Evolutionary conservation across 30 jellyfish, hydroid and myxozoan species (phyloP), one percentile per base, ranked within the genome.

Genomic region (Aurelia coerulea): DNA sequence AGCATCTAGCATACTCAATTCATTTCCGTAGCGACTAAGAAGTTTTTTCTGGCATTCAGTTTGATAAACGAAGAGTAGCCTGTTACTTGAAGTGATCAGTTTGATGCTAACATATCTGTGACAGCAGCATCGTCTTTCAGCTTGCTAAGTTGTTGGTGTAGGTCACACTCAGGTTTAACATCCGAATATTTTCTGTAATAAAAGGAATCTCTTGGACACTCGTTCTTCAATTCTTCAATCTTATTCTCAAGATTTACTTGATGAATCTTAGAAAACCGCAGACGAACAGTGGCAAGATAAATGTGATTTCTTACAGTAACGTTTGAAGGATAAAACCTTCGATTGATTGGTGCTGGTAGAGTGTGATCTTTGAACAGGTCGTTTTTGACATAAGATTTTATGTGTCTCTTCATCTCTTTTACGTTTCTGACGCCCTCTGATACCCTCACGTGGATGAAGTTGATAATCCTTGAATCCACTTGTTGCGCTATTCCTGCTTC

Each of bases 11-110:
- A 90, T 17, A 42, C 68, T 59, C 50, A 84, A 50, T 66, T 76
- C 78, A 50, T 64, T 80, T 63, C 96, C 97, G 62, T 90, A 83
- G 62, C 92, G 50, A 34, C 81, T 62, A 10, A 91, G 92, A 17
- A 91, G 73, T 31, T 93, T 78, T 71, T 78, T 78, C 62, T 91
- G 97, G 23, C 76, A 74, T 62, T 77, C 46, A 18, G 96, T 84
- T 49, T 91, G 97, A 65, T 91, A 83, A 35, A 95, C 68, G 56
- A 91, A 91, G 15, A 77, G 87, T 15, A 91, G 90, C 64, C 89
- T 85, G 31, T 68, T 23, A 50, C 69, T 73, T 32, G 76, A 54
- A 76, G 76, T 76, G 50, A 50, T 52, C 85, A 74, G 50, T 41
- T 74, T 56, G 73, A 74, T 74, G 73, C 54, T 41, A 75, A 74